These are phyloP conservation scores for Loxodonta africana DNA, from an alignment of 2,113 vertebrate genomes.

Conservation along the genomic window DNA sequence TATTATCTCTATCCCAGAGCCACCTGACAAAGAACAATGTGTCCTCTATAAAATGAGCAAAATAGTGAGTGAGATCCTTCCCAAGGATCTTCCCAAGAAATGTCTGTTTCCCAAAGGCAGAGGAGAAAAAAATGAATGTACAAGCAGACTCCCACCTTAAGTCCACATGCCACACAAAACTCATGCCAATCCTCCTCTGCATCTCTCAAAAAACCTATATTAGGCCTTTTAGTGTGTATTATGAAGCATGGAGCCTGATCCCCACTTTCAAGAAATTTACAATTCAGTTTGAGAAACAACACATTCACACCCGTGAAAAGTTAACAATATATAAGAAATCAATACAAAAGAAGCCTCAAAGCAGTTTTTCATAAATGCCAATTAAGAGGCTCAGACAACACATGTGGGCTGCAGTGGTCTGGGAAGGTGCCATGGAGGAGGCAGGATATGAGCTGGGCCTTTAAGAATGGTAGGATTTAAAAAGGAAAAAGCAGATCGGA, in stretches of 20 bases:
- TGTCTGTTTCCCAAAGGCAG: background rate
- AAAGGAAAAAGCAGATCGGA: background rate
- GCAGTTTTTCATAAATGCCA: conserved; percentile 7
- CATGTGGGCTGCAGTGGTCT: background rate
- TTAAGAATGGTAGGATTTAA: background rate
- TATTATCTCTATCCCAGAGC: background rate
- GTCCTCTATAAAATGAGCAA: background rate
- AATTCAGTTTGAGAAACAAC: conserved; percentile 41
- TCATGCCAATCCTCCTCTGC: background rate
- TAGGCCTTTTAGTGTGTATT: background rate
- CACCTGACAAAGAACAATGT: background rate
- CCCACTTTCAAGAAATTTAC: background rate
- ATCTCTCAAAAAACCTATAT: background rate
- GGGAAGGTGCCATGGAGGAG: background rate
- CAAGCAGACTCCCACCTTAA: background rate
- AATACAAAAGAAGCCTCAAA: background rate
- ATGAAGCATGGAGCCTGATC: background rate
- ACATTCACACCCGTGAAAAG: background rate
- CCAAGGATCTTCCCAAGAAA: background rate
- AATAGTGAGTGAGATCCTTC: background rate
- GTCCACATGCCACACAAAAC: background rate
- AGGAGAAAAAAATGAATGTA: background rate
- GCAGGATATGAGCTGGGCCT: background rate
- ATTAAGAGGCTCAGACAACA: conserved; percentile 7
- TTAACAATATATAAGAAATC: conserved; percentile 1